These are phyloP conservation scores for Rhagoletis zephyria DNA, from an alignment of 1,140 invertebrate species.

Conservation along the genomic window DNA sequence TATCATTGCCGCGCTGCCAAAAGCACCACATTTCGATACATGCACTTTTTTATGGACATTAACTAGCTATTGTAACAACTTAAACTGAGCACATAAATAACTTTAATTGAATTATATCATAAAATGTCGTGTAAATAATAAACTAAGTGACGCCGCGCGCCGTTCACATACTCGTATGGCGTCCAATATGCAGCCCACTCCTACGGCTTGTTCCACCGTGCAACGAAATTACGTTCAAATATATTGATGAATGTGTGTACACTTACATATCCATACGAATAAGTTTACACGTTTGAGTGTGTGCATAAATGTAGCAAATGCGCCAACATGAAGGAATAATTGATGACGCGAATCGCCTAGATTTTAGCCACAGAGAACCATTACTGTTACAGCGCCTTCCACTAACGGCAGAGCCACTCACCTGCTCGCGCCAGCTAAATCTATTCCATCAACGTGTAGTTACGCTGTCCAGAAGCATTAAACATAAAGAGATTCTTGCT, in stretches of 20 bases:
- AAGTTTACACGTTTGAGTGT: not conserved
- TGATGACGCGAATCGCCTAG: conserved; percentile 26
- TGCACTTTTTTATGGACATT: not conserved
- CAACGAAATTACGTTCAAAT: not conserved
- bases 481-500: conserved; percentile 39
- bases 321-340: not conserved
- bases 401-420: not conserved
- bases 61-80: not conserved
- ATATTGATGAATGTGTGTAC: not conserved
- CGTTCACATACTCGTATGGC: not conserved
- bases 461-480: conserved; percentile 38
- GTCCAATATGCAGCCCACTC: not conserved
- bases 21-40: not conserved
- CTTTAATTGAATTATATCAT: conserved; percentile 46
- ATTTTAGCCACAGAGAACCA: conserved; percentile 3
- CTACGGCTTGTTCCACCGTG: not conserved
- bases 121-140: conserved; percentile 37
- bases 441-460: conserved; percentile 4
- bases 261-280: not conserved
- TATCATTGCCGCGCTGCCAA: not conserved
- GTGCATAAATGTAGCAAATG: not conserved
- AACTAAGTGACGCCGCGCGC: not conserved
- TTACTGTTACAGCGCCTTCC: not conserved
- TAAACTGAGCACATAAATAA: conserved; percentile 33
- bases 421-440: not conserved